Evolutionary conservation across 1,140 invertebrate species (phyloP).

Genomic region (Gonioctena quinquepunctata): DNA sequence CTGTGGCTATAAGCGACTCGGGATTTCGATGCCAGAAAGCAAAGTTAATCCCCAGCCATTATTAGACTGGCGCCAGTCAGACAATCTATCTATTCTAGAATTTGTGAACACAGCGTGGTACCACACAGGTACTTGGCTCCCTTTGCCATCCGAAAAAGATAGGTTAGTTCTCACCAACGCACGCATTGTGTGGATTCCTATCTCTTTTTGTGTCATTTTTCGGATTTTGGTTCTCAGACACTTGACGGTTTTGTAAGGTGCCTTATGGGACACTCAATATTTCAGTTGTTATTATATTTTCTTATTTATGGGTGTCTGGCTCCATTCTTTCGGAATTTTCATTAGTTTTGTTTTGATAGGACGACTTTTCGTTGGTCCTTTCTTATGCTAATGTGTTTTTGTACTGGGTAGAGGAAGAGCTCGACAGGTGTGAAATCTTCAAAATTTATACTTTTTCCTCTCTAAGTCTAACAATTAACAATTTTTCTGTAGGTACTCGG

Average conservation of each 20-base stretch:
- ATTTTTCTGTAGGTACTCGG: too few species aligned
- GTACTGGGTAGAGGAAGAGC: background rate
- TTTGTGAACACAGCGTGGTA: conserved; percentile 18
- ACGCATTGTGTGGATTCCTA: background rate
- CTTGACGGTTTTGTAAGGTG: background rate
- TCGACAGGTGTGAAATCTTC: background rate
- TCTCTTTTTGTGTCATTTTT: background rate
- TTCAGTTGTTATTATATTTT: conserved; percentile 10
- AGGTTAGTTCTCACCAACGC: background rate
- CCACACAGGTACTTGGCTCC: conserved; percentile 10
- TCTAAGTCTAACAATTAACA: too few species aligned
- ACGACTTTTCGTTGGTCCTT: background rate
- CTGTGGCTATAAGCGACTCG: too few species aligned
- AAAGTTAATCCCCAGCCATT: background rate
- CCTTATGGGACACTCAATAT: conserved; percentile 8
- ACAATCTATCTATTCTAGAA: conserved; percentile 12
- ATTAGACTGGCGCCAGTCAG: conserved; percentile 13
- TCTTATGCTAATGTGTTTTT: background rate
- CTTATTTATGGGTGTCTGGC: background rate
- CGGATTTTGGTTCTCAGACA: background rate
- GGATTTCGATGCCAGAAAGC: too few species aligned
- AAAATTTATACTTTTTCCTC: background rate
- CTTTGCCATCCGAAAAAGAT: background rate
- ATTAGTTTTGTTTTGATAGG: conserved; percentile 4
- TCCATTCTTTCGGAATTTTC: background rate